Percentiles rank a stretch among this genome's conserved stretches.
Evolutionary conservation across 2,797 vertebrate species (phyloP).

Genomic region (Argentina silus): DNA sequence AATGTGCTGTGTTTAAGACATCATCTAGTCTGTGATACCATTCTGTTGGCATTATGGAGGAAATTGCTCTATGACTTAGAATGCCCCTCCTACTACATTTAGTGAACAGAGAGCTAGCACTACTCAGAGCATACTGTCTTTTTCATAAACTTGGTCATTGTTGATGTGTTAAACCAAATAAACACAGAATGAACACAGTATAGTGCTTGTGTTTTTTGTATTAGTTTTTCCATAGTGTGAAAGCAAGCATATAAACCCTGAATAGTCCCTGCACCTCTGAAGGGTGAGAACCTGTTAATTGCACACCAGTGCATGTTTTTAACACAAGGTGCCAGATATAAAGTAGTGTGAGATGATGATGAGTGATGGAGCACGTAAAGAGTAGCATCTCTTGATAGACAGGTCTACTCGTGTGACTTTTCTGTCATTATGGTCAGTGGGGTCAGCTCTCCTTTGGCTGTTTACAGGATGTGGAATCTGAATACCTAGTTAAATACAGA

Average conservation of each 20-base stretch:
- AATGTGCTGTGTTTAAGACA: slow-evolving; percentile 24
- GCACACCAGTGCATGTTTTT: not conserved
- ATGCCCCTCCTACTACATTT: too few species aligned
- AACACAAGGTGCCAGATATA: not conserved
- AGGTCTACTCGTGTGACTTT: not conserved
- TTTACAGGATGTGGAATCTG: slow-evolving; percentile 38
- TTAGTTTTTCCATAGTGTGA: not conserved
- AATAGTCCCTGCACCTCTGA: not conserved
- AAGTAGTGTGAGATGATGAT: not conserved
- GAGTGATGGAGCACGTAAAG: not conserved
- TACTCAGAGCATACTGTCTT: too few species aligned
- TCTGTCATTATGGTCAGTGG: not conserved
- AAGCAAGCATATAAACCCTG: not conserved
- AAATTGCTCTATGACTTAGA: too few species aligned
- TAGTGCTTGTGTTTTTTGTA: not conserved
- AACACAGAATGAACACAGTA: too few species aligned
- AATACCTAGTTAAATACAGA: slow-evolving; percentile 45
- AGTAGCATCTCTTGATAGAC: not conserved
- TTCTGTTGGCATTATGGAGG: not conserved
- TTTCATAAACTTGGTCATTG: too few species aligned
- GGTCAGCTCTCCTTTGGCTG: slow-evolving; percentile 38
- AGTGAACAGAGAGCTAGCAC: too few species aligned
- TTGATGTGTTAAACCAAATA: too few species aligned
- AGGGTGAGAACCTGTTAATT: too few species aligned
- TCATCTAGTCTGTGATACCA: not conserved